Percentiles rank a stretch among this genome's conserved stretches.
Evolutionary conservation across 2,113 vertebrate genomes (phyloP).

Genomic region (Centropus unirufus): DNA sequence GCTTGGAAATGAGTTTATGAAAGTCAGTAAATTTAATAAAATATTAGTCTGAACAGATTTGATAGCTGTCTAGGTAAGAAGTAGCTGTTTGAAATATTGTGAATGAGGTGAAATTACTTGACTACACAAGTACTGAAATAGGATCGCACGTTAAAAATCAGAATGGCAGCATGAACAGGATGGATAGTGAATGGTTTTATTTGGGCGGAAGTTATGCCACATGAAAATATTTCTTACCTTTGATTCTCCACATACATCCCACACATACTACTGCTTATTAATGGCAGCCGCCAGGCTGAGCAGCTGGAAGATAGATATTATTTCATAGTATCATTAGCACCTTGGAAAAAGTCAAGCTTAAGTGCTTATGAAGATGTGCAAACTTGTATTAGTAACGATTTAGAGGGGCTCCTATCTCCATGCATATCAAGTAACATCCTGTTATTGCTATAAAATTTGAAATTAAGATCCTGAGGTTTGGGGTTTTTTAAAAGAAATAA

Average conservation of each 20-base stretch:
- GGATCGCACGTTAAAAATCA: not conserved
- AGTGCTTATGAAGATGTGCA: not conserved
- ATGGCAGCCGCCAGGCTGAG: not conserved
- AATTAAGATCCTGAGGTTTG: not conserved
- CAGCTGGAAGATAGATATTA: rapidly evolving
- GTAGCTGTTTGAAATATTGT: not conserved
- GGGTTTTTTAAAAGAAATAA: not conserved
- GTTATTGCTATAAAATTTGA: not conserved
- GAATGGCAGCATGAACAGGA: not conserved
- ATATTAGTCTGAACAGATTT: not conserved
- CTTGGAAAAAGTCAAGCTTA: not conserved
- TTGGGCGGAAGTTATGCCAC: not conserved
- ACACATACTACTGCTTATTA: not conserved
- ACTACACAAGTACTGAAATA: not conserved
- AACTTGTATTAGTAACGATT: not conserved
- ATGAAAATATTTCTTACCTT: not conserved
- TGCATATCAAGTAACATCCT: rapidly evolving
- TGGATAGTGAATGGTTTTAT: not conserved
- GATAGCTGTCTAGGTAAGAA: not conserved
- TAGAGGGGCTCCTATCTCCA: not conserved
- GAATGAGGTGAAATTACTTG: not conserved
- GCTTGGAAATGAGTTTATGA: not conserved
- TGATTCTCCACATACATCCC: not conserved
- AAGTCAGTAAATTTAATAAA: not conserved
- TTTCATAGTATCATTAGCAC: not conserved